Base-by-base conservation (phyloP, 2,113 vertebrate species). In the Alouatta palliata region DNA sequence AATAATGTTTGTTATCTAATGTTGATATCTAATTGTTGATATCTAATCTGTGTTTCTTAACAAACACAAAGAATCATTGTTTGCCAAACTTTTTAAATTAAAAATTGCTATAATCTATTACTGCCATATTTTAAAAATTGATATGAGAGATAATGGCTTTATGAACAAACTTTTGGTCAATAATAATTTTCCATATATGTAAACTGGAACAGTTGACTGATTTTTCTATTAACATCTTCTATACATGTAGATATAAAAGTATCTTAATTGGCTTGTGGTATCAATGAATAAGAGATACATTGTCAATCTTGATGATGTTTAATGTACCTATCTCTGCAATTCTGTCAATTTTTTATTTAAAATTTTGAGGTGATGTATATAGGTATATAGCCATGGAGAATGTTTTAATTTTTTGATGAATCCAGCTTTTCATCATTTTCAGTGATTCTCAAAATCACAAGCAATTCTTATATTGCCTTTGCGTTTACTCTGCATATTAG, bases 181-280 rank as follows among this genome's bases (percentile, higher is more conserved):
- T 64, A 64, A 3, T 5, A 68, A 16, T 87, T 35, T 75, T 82
- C 49, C 76, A 43, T 35, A 70, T n/a, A 83, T 25, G 23, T 73
- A 79, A 95, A 73, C 86, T 86, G 75, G 19, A 96, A 35, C 14
- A 96, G 49, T 76, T 85, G 79, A 17, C 21, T 87, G 75, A 96
- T 61, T 94, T 71, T 84, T 13, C 12, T 56, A 0, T 85, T 95
- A 54, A 89, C 16, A 83, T 73, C 27, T 54, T 79, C 68, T 71
- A 54, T 45, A 68, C 13, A 86, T 1, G 47, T 66, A 90, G 8
- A 85, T 64, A 71, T 37, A 68, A 79, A 86, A 54, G 1, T 71
- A 71, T 54, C 3, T 90, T 54, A 71, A 56, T 43, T 79, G 49
- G 4, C 35, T 85, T 89, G 32, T 85, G 17, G 5, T 91, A 45